Evolutionary conservation across 2,797 vertebrate species (phyloP).

Genomic region (Poeciliopsis infans): DNA sequence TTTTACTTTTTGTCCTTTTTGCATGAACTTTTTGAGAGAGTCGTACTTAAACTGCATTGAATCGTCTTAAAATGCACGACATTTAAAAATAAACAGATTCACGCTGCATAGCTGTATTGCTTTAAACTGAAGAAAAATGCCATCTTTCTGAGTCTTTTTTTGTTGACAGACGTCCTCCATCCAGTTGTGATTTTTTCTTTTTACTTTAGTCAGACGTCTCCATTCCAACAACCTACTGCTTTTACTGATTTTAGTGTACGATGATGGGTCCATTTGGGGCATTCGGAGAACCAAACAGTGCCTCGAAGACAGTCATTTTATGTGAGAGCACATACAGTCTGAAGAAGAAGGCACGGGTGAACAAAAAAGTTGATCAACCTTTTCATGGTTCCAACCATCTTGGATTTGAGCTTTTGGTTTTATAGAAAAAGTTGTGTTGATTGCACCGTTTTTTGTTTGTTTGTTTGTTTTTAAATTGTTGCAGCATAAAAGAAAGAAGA

Average conservation of each 20-base stretch:
- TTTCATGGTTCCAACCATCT: neutral
- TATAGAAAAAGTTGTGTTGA: neutral
- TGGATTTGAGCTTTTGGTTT: neutral
- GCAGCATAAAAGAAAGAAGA: neutral
- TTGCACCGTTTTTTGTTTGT: neutral
- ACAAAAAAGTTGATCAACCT: neutral
- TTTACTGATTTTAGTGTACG: neutral
- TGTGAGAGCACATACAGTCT: neutral
- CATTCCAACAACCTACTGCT: neutral
- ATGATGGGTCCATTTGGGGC: neutral
- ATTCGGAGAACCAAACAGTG: neutral
- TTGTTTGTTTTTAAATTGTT: neutral
- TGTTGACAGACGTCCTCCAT: neutral
- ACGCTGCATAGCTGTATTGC: neutral
- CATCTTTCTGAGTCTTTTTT: neutral
- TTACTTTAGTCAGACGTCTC: neutral
- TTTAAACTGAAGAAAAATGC: neutral
- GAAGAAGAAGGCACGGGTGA: neutral
- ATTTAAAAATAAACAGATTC: neutral
- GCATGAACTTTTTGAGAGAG: neutral
- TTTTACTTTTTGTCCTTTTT: no score
- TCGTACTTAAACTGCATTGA: neutral
- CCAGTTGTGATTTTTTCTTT: neutral
- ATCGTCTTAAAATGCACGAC: neutral
- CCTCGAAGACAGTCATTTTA: neutral